phyloP scores from a whole-genome alignment of 37 sponge, comb jelly and placozoan species.

The Amphimedon queenslandica region DNA sequence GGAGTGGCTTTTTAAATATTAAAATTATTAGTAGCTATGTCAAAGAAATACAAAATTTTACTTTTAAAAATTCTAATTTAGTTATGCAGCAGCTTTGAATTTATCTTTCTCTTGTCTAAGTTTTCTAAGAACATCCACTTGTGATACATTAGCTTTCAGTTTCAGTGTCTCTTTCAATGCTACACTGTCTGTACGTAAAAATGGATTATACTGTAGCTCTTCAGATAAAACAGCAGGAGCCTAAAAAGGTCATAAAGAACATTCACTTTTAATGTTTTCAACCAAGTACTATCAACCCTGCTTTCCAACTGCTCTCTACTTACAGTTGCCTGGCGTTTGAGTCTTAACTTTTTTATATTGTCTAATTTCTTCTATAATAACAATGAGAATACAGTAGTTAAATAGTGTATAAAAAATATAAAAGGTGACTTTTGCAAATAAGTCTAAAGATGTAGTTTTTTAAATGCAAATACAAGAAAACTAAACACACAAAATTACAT shows the following conservation, averaged over 20 bases:
- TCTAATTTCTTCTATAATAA: neutral
- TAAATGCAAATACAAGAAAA: neutral
- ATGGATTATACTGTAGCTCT: slow-evolving; percentile 66
- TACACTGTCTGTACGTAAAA: slow-evolving; percentile 26
- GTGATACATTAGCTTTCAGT: neutral
- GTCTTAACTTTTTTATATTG: slow-evolving; percentile 37
- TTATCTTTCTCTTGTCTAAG: slow-evolving; percentile 23
- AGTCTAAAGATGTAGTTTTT: too few species aligned
- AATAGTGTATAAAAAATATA: too few species aligned
- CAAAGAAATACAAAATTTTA: too few species aligned
- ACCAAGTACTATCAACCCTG: too few species aligned
- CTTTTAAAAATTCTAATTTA: too few species aligned
- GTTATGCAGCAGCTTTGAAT: too few species aligned
- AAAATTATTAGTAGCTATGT: too few species aligned
- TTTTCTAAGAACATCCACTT: slow-evolving; percentile 23
- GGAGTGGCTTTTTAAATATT: too few species aligned
- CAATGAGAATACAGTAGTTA: too few species aligned
- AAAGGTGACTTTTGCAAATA: too few species aligned
- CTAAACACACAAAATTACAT: neutral
- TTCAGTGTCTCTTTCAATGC: slow-evolving; percentile 25
- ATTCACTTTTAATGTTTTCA: neutral
- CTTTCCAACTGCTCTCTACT: too few species aligned
- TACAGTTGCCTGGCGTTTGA: slow-evolving; percentile 27
- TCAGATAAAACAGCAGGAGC: slow-evolving; percentile 62
- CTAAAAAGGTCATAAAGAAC: slow-evolving; percentile 2